Evolutionary conservation across 2,797 vertebrate genomes (phyloP).

Genomic region (Ciconia nigra): DNA sequence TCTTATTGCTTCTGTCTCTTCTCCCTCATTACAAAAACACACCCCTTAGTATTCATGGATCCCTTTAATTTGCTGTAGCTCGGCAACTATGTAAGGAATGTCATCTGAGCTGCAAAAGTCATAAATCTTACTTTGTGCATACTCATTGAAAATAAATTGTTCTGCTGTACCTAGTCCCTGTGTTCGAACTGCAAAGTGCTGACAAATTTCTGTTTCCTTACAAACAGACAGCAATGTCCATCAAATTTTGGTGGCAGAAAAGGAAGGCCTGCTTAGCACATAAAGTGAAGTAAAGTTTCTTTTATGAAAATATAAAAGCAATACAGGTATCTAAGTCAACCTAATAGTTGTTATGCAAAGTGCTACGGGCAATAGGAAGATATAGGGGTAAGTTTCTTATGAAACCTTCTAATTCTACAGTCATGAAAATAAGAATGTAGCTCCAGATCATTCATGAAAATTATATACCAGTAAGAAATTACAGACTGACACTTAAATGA

Average conservation of each 20-base stretch:
- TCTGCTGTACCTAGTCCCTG: slow-evolving; percentile 54
- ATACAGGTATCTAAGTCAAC: not conserved
- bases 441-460: not conserved
- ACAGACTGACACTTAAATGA: not conserved
- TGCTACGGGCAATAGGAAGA: not conserved
- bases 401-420: not conserved
- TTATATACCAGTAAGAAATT: not conserved
- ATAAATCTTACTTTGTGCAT: slow-evolving; percentile 79
- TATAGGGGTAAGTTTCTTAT: not conserved
- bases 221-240: not conserved
- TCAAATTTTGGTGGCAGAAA: not conserved
- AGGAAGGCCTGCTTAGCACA: not conserved
- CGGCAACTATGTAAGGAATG: slow-evolving; percentile 71
- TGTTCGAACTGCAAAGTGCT: slow-evolving; percentile 22
- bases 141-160: slow-evolving; percentile 71
- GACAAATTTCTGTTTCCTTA: slow-evolving; percentile 44
- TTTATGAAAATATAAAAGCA: not conserved
- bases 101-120: slow-evolving; percentile 67
- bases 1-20: slow-evolving; percentile 82
- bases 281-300: not conserved
- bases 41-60: slow-evolving; percentile 73
- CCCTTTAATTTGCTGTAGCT: slow-evolving; percentile 78
- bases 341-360: not conserved
- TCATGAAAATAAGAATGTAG: not conserved
- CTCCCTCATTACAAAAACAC: slow-evolving; percentile 79